Base-by-base conservation (phyloP, 2,888 invertebrate species). In the Lasius platythorax region DNA sequence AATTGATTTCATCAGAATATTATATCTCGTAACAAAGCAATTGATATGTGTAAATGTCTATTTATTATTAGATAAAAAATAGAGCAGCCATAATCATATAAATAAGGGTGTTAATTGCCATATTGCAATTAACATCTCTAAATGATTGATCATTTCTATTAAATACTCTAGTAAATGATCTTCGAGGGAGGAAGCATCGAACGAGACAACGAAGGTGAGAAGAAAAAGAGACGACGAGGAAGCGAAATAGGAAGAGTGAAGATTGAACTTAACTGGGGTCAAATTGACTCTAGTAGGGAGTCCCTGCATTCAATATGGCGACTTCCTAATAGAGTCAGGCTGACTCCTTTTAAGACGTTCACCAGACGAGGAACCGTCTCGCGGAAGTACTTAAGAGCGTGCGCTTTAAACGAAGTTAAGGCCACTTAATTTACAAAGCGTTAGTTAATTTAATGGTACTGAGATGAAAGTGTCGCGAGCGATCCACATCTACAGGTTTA, bases 281-380 rank as follows among this genome's bases (percentile, higher is more conserved):
- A 98, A 98, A 98, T 98, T 98, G 98, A 98, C 98, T 98, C 98
- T 98, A 98, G 98, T 98, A 98, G 98, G 98, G 98, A 98, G 98
- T 98, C 98, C 98, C 97, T 98, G 96, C 96, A 95, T 96, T 96
- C 96, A 95, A 95, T 95, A 96, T 96, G 97, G 97, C 96, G 98
- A 98, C 98, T 98, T 98, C 98, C 98, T 98, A 98, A 98, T 98
- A 98, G 98, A 98, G 98, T 98, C 98, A 98, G 98, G 98, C 98
- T 98, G 98, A 98, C 97, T 97, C 98, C 97, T 96, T 97, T 97
- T 97, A 96, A 97, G 97, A 96, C 96, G 95, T 94, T 96, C 96
- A 96, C 96, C 95, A 92, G 81, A 53, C 23, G 43, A 67, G 78
- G 56, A 61, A 76, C 88, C 86, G 81, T 87, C 79, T 81, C 89